phyloP scores from a whole-genome alignment of 2,797 vertebrate species.

The Carapus acus region DNA sequence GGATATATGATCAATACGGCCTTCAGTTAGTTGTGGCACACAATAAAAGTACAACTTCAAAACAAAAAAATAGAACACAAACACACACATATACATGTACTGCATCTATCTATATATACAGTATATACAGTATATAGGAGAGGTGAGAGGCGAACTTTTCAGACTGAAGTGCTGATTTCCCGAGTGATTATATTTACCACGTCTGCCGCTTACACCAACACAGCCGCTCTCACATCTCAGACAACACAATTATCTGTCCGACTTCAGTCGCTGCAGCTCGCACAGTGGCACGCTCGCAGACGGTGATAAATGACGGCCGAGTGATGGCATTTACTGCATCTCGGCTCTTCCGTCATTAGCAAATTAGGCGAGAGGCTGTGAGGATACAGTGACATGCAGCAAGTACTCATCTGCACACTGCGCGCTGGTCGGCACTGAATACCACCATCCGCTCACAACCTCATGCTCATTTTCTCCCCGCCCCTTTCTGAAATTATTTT shows the following conservation, averaged over 20 bases:
- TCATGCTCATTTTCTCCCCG: no score
- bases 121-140: not conserved
- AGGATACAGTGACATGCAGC: conserved; percentile 56
- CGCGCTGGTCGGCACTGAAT: conserved; percentile 62
- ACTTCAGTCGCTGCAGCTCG: conserved; percentile 53
- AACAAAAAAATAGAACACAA: no score
- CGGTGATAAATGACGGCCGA: conserved; percentile 63
- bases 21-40: no score
- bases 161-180: conserved; percentile 8
- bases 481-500: no score
- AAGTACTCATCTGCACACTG: conserved; percentile 58
- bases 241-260: conserved; percentile 43
- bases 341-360: conserved; percentile 70
- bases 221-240: conserved; percentile 22
- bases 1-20: conserved; percentile 1
- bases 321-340: conserved; percentile 71
- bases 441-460: no score
- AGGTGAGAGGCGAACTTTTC: not conserved
- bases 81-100: no score
- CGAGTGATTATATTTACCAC: conserved; percentile 31
- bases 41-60: no score
- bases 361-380: conserved; percentile 69
- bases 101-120: no score
- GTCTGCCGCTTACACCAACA: conserved; percentile 23
- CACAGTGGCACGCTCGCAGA: conserved; percentile 59